Evolutionary conservation across 2,113 vertebrate species (phyloP).

Genomic region (Pseudonaja textilis): DNA sequence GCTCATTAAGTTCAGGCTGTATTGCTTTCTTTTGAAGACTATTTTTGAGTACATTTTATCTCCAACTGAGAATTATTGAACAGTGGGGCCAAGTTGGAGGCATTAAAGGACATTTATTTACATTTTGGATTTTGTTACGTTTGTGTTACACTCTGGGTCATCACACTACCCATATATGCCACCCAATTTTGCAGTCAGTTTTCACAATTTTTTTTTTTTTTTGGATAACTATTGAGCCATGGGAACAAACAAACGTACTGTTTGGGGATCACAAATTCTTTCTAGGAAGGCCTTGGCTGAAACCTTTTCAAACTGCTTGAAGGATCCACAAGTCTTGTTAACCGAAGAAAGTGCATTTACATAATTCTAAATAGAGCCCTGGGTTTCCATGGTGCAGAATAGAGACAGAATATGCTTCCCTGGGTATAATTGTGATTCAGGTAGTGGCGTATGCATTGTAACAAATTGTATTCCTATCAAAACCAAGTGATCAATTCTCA

Average conservation of each 20-base stretch:
- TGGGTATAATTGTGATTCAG: constrained; percentile 6
- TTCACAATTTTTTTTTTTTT: not conserved
- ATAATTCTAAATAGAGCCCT: constrained; percentile 20
- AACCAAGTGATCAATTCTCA: not conserved
- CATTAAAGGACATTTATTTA: no score
- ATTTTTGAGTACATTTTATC: no score
- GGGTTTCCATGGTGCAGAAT: constrained; percentile 21
- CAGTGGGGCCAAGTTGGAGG: no score
- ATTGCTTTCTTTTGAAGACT: no score
- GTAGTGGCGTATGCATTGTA: not conserved
- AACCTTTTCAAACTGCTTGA: not conserved
- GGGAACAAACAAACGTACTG: not conserved
- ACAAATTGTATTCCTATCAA: not conserved
- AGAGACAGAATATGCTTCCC: not conserved
- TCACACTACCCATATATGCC: not conserved
- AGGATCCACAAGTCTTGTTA: not conserved
- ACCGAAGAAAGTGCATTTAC: not conserved
- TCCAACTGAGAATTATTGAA: no score
- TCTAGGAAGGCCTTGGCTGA: not conserved
- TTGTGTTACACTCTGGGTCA: no score
- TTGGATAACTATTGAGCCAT: not conserved
- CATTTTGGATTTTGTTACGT: no score
- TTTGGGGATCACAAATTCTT: not conserved
- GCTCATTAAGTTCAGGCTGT: no score
- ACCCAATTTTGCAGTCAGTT: not conserved